Base-by-base conservation (phyloP, 2,888 invertebrate species). In the Trachelus tabidus region DNA sequence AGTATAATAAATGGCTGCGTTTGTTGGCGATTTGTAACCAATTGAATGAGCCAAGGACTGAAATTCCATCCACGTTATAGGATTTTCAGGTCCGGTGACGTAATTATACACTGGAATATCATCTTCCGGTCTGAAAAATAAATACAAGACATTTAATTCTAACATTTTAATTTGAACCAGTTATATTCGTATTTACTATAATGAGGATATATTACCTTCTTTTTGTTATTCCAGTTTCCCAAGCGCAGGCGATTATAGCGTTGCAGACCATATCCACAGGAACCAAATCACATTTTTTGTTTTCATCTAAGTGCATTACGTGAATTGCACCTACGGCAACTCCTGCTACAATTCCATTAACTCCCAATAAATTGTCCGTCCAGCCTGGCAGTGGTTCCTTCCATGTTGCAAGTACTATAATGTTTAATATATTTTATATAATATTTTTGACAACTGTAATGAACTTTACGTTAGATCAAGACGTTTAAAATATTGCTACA, bases 341-440 rank as follows among this genome's bases (percentile, higher is more conserved):
- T 0, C 95, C 96, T 1, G 96, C 94, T 81, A 97, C 88, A 0
- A 96, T 90, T 0, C 97, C 97, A 1, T 95, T 95, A 0, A 97
- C 96, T 34, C 97, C 97, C 87, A 97, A 97, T 76, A 96, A 95
- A 87, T 97, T 97, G 89, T 97, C 97, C 0, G 96, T 96, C 97
- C 97, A 96, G n/a, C 96, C 97, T 0, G 96, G 96, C 0, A 96
- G 89, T 0, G 96, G 96, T 80, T 92, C 92, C 79, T 86, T 87
- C 81, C 88, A 89, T 0, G 92, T 89, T 3, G 92, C 88, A 3
- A 89, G 84, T 11, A 91, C 91, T 91, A 80, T 15, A 82, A 80
- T 69, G 79, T 35, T 12, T 73, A 31, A 35, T 30, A 73, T 12
- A 31, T 31, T 34, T 75, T 34, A 33, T 33, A 75, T 11, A 40